Evolutionary conservation across 2,888 invertebrate species (phyloP), one percentile per base, ranked within the genome.

Genomic region (Acanthosoma haemorrhoidale): DNA sequence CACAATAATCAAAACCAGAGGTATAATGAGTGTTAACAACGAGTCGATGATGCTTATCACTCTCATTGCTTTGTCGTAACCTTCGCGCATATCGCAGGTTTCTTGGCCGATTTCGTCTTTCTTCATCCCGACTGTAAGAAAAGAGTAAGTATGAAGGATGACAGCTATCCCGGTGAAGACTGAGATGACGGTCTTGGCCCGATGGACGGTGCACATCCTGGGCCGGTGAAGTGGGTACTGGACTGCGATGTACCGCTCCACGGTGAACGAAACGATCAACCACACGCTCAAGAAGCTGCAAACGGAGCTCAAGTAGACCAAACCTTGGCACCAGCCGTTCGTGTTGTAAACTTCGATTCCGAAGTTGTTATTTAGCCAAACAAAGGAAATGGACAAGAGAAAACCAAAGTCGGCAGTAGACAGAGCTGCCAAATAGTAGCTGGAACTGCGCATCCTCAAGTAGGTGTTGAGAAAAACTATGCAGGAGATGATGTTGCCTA

Each of bases 251-350:
- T 86, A 88, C 68, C 88, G 80, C 76, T 88, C 88, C 2, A 87
- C 84, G 1, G 88, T 88, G 77, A 88, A 88, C 0, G 87, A 87
- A 4, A 88, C 88, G 38, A 87, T 86, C 34, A 88, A 79, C 87
- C 88, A 88, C 2, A 87, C 87, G 75, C 87, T 87, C 11, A 88
- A 77, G 66, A 86, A 87, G 73, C 86, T 85, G 80, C 84, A 85
- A 1, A 83, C 83, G 21, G 82, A 82, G 69, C 82, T 82, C 2
- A 83, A 75, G 76, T 84, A 85, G 34, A 84, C 80, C 31, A 83
- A 77, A 4, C 80, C 78, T 76, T 85, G 84, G 77, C 88, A 88
- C 80, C 84, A 84, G 11, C 85, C 85, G 21, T 83, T 80, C 43
- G 79, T 79, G 76, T 84, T 83, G 77, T 82, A 85, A 11, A 84